Conservation (phyloP, 2,888 invertebrate species). For the Nezara viridula region DNA sequence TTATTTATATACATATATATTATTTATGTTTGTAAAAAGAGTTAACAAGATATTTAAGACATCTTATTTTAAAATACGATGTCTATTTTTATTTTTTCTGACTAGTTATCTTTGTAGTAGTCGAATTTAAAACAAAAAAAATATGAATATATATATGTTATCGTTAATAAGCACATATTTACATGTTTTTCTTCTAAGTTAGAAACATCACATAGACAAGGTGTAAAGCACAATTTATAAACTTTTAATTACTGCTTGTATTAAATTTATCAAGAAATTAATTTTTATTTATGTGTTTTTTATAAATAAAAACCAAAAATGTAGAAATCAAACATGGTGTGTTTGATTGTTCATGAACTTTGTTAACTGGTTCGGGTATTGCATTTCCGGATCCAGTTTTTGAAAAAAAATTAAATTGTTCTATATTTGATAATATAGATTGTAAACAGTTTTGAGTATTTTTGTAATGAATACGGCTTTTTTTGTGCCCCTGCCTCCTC, state of each 20-base stretch:
- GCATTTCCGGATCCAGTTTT: not conserved
- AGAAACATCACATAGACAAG: conserved; percentile 46
- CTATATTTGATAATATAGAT: conserved; percentile 56
- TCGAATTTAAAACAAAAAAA: conserved; percentile 40
- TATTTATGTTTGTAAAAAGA: conserved; percentile 36
- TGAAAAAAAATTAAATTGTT: conserved; percentile 51
- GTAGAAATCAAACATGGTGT: not conserved
- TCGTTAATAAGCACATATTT: conserved; percentile 32
- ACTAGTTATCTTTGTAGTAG: conserved; percentile 21
- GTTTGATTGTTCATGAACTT: conserved; percentile 29
- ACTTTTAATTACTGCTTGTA: conserved; percentile 46
- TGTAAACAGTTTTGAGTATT: conserved; percentile 50
- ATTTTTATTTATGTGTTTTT: conserved; percentile 42
- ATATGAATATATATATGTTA: conserved; percentile 17
- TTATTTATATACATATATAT: conserved; percentile 39
- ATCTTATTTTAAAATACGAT: conserved; percentile 10
- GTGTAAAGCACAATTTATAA: conserved; percentile 45
- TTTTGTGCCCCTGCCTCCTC: conserved; percentile 47
- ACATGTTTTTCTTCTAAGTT: conserved; percentile 32
- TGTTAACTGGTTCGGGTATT: not conserved
- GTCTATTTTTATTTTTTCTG: not conserved
- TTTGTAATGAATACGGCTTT: conserved; percentile 47
- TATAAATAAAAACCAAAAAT: conserved; percentile 14
- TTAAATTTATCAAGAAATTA: conserved; percentile 46
- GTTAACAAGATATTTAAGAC: conserved; percentile 5